These are phyloP conservation scores for Phymastichus coffea DNA, from an alignment of 1,140 invertebrate genomes.

Conservation along the genomic window DNA sequence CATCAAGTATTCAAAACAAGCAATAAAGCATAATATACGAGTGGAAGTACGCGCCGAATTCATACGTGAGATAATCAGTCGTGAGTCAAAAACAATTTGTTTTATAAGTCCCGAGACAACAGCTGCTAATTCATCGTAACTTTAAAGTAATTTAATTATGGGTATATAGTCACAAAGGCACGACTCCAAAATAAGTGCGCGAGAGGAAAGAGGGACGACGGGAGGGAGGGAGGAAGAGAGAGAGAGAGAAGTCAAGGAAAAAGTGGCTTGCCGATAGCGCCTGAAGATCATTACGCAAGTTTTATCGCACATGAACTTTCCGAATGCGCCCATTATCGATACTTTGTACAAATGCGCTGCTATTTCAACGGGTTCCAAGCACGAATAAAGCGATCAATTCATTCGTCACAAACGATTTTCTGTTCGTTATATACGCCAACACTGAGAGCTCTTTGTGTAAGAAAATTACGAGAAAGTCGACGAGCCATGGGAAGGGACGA, in stretches of 20 bases:
- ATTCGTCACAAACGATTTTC: conserved; percentile 49
- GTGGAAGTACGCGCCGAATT: background rate
- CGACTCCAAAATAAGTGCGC: conserved; percentile 4
- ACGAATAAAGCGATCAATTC: conserved; percentile 37
- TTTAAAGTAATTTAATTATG: conserved; percentile 22
- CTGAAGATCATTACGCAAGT: conserved; percentile 16
- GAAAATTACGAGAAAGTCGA: no score
- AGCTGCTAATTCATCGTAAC: conserved; percentile 26
- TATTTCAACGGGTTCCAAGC: conserved; percentile 6
- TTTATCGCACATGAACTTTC: conserved; percentile 32
- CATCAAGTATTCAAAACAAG: background rate
- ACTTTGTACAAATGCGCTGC: conserved; percentile 44
- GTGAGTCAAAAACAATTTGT: conserved; percentile 10
- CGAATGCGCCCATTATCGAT: conserved; percentile 35
- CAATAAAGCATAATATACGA: conserved; percentile 9
- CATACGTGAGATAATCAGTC: conserved; percentile 3
- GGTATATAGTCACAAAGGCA: background rate
- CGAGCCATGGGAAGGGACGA: no score
- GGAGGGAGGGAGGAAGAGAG: background rate
- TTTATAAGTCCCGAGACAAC: background rate
- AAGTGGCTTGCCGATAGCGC: background rate
- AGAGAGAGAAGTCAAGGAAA: background rate
- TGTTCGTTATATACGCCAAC: conserved; percentile 40
- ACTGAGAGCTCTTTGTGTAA: conserved; percentile 43
- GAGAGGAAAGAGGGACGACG: background rate